Percentiles rank a stretch among this genome's conserved stretches.
Evolutionary conservation across 2,888 invertebrate species (phyloP).

Genomic region (Artemia sp.): DNA sequence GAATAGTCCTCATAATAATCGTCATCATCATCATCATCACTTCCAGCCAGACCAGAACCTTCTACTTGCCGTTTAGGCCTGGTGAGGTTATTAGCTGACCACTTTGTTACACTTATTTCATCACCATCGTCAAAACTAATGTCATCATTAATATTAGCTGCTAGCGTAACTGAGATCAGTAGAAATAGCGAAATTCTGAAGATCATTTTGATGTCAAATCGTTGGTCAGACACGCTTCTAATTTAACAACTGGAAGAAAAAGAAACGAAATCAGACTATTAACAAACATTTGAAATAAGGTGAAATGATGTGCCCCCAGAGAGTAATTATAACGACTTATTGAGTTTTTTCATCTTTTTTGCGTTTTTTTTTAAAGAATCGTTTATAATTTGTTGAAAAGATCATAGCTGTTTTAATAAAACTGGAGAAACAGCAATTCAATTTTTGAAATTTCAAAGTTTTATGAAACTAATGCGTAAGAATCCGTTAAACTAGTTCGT

Average conservation of each 20-base stretch:
- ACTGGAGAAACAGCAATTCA: too few species aligned
- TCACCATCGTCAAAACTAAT: conserved; percentile 2
- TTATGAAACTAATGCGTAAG: too few species aligned
- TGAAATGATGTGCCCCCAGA: too few species aligned
- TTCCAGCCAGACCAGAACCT: conserved; percentile 26
- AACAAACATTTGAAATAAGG: too few species aligned
- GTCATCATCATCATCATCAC: conserved; percentile 19
- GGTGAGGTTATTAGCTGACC: background rate
- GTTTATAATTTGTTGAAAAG: too few species aligned
- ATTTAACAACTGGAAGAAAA: background rate
- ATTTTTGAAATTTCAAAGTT: too few species aligned
- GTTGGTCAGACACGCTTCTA: background rate
- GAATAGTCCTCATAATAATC: conserved; percentile 25
- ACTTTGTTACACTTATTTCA: conserved; percentile 14
- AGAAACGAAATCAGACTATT: background rate
- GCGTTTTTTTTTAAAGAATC: too few species aligned
- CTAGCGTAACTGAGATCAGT: background rate
- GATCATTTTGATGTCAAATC: conserved; percentile 5
- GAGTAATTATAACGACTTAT: too few species aligned
- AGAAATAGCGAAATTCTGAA: background rate
- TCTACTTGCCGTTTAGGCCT: conserved; percentile 26
- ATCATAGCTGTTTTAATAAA: too few species aligned
- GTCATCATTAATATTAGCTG: background rate
- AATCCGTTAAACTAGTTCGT: too few species aligned
- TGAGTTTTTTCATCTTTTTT: too few species aligned